Conservation (phyloP, 2,888 invertebrate genomes). For the Melipona beecheii region DNA sequence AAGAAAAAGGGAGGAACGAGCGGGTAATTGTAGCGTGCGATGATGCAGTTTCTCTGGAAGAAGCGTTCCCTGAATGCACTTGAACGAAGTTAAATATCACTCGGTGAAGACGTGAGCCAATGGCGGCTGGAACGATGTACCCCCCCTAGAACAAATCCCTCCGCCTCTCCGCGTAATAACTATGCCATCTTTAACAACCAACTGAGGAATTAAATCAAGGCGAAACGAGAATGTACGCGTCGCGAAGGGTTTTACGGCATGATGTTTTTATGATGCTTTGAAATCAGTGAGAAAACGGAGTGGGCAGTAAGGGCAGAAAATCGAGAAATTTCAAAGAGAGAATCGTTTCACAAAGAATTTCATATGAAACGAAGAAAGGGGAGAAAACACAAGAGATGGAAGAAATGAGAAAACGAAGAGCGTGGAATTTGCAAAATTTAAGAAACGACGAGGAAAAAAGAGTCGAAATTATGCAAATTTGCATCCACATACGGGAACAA, state of each 20-base stretch:
- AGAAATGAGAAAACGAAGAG: no score
- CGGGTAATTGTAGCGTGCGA: constrained; percentile 10
- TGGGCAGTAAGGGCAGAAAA: no score
- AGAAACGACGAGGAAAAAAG: no score
- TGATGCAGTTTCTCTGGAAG: constrained; percentile 6
- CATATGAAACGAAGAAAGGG: no score
- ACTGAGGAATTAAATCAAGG: neutral
- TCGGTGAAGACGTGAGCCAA: constrained; percentile 5
- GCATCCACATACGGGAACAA: no score
- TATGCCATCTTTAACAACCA: neutral
- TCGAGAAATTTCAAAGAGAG: no score
- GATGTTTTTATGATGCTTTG: neutral
- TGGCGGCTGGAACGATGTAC: neutral
- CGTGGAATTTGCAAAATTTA: no score
- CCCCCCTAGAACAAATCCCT: no score
- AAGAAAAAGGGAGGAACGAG: constrained; percentile 21
- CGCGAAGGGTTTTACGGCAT: neutral
- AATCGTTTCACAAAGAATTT: neutral
- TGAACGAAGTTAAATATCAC: constrained; percentile 16
- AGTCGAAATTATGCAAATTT: no score
- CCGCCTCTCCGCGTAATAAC: neutral
- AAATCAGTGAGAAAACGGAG: neutral
- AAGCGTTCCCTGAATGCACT: constrained; percentile 2
- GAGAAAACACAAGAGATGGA: no score
- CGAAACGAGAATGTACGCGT: neutral